Percentiles rank a stretch among this genome's conserved stretches.
Evolutionary conservation across 1,140 invertebrate genomes (phyloP).

Genomic region (Wiebesia pumilae): DNA sequence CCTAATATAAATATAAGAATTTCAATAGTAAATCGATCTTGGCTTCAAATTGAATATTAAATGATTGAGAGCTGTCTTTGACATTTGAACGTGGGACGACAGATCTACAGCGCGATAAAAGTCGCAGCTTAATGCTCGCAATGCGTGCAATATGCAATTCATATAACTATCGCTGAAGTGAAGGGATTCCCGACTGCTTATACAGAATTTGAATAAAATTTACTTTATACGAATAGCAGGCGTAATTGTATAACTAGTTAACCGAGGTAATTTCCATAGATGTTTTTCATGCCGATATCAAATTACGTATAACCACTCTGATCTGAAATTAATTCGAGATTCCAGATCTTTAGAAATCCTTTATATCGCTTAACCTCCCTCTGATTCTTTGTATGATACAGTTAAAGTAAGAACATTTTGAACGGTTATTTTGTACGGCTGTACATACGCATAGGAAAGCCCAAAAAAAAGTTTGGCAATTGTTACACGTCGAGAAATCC

Average conservation of each 20-base stretch:
- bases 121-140: constrained; percentile 44
- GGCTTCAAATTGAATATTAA: constrained; percentile 38
- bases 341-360: constrained; percentile 25
- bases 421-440: too few species aligned
- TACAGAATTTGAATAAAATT: constrained; percentile 40
- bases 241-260: constrained; percentile 31
- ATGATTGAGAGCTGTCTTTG: constrained; percentile 43
- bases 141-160: constrained; percentile 46
- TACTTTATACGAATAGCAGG: neutral
- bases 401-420: neutral
- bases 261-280: constrained; percentile 1
- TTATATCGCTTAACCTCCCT: neutral
- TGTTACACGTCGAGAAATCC: neutral
- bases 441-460: neutral
- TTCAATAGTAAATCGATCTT: constrained; percentile 10
- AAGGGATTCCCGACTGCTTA: constrained; percentile 49
- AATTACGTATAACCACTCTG: neutral
- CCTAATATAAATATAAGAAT: neutral
- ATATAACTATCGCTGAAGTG: constrained; percentile 48
- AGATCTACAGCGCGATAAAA: constrained; percentile 60
- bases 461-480: neutral
- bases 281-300: neutral
- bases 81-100: constrained; percentile 57
- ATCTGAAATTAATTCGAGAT: constrained; percentile 12
- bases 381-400: neutral